Percentiles rank a stretch among this genome's conserved stretches.
Evolutionary conservation across 2,113 vertebrate species (phyloP).

Genomic region (Odocoileus virginianus): DNA sequence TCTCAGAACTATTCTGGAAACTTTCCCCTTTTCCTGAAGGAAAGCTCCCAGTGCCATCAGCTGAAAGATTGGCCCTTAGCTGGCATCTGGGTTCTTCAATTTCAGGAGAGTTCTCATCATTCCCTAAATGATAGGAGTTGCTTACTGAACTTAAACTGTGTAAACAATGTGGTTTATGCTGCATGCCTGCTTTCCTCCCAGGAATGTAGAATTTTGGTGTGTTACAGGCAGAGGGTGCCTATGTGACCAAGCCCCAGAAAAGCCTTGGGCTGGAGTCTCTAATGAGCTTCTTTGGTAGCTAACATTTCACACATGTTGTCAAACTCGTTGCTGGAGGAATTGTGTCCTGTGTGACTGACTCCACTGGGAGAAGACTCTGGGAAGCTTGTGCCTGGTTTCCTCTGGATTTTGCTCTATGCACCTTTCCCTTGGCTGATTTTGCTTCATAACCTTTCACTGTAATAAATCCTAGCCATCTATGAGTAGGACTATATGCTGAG

Average conservation of each 20-base stretch:
- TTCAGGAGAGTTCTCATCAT: background rate
- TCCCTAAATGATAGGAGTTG: background rate
- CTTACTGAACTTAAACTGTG: background rate
- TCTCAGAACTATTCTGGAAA: background rate
- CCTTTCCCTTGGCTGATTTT: background rate
- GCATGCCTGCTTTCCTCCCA: background rate
- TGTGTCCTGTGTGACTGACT: background rate
- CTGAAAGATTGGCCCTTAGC: background rate
- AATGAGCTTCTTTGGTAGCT: background rate
- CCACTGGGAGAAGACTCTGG: background rate
- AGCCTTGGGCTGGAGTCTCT: background rate
- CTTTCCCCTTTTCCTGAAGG: background rate
- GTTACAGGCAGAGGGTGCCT: background rate
- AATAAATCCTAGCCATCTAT: background rate
- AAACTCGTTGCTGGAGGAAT: background rate
- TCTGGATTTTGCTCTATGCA: background rate
- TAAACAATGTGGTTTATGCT: background rate
- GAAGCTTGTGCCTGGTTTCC: background rate
- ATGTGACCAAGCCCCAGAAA: background rate
- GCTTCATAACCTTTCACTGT: background rate
- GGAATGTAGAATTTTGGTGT: background rate
- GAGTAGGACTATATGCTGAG: background rate
- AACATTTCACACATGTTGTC: background rate
- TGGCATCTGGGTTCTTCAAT: background rate
- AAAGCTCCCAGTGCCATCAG: background rate